Conservation (phyloP, 2,888 invertebrate species). For the Gibbula magus region DNA sequence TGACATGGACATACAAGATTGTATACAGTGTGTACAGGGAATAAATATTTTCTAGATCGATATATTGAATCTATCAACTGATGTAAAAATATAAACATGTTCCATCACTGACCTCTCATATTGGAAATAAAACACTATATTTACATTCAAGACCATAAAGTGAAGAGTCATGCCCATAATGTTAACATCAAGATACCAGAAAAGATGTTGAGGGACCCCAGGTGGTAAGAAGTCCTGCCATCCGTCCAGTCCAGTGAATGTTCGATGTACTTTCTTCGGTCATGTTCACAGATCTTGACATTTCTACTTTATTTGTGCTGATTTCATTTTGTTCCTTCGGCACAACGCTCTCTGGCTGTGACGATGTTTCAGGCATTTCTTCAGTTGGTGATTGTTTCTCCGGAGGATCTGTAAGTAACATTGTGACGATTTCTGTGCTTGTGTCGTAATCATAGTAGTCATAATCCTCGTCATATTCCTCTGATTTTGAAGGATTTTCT, state of each 20-base stretch:
- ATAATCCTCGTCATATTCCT: not conserved
- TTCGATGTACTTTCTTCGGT: not conserved
- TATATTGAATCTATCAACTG: too few species aligned
- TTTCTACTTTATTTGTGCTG: not conserved
- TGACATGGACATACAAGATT: too few species aligned
- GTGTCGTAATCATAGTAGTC: conserved; percentile 2
- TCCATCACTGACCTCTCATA: too few species aligned
- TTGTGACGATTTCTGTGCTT: conserved; percentile 7
- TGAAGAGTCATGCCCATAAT: too few species aligned
- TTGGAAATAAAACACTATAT: too few species aligned
- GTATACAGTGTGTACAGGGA: too few species aligned
- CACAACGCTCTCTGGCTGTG: not conserved
- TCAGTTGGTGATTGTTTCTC: not conserved
- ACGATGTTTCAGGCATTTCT: not conserved
- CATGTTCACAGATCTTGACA: not conserved
- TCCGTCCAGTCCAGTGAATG: not conserved
- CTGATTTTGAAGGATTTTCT: too few species aligned
- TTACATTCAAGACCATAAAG: too few species aligned
- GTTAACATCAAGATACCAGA: not conserved
- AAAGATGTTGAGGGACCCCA: not conserved
- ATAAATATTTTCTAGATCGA: too few species aligned
- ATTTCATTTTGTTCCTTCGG: not conserved
- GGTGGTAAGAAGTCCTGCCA: not conserved
- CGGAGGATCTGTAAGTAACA: not conserved
- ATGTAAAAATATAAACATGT: too few species aligned